Conservation (phyloP, 2,888 invertebrate species). For the Scaptomyza flava region DNA sequence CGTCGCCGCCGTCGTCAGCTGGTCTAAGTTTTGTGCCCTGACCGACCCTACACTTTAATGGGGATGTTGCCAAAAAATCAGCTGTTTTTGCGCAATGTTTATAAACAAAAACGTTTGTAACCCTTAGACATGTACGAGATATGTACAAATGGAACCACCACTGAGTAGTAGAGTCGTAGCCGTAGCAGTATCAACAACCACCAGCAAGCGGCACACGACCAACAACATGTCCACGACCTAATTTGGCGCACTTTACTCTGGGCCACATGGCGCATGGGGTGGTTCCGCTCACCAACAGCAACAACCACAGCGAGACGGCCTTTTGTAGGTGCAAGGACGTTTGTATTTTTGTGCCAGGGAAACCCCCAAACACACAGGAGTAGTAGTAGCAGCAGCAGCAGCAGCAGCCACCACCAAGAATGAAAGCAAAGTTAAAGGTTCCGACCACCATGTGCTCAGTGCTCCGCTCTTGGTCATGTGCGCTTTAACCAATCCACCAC, state of each 20-base stretch:
- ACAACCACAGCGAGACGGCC: constrained; percentile 42
- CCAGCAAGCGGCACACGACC: constrained; percentile 52
- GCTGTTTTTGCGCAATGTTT: constrained; percentile 78
- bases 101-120: constrained; percentile 73
- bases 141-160: constrained; percentile 69
- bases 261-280: constrained; percentile 78
- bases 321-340: constrained; percentile 78
- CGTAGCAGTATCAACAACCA: constrained; percentile 39
- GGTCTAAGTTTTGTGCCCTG: constrained; percentile 33
- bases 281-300: constrained; percentile 71
- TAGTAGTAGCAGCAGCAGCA: constrained; percentile 19
- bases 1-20: constrained; percentile 27
- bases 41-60: constrained; percentile 52
- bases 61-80: constrained; percentile 76
- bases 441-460: constrained; percentile 50
- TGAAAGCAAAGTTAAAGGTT: constrained; percentile 36
- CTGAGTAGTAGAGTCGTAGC: constrained; percentile 32
- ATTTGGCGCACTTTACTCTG: constrained; percentile 74
- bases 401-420: constrained; percentile 51
- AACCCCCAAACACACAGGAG: constrained; percentile 50
- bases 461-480: constrained; percentile 67
- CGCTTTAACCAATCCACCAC: constrained; percentile 56
- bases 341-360: constrained; percentile 50
- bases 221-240: constrained; percentile 68
- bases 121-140: constrained; percentile 63